These are phyloP conservation scores for Puffinus mauretanicus DNA, from an alignment of 2,113 vertebrate species.

Conservation along the genomic window DNA sequence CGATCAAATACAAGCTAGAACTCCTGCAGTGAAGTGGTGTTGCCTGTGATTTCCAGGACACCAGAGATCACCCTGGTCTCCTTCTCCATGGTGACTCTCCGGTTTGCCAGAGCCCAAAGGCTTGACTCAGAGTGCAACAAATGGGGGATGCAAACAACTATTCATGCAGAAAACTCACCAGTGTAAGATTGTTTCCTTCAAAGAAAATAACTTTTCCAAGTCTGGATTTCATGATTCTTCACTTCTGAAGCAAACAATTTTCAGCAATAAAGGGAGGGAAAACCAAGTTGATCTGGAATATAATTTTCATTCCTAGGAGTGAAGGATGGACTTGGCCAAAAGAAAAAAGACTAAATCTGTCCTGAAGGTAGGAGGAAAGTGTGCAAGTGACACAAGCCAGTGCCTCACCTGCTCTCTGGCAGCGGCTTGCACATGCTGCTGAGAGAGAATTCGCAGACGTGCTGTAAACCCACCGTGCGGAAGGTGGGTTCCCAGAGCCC, in stretches of 20 bases:
- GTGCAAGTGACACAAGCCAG: constrained; percentile 19
- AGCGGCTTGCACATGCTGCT: neutral
- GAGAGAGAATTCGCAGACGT: neutral
- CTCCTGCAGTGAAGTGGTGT: accelerated
- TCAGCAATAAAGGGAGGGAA: neutral
- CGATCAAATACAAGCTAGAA: neutral
- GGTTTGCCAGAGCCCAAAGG: neutral
- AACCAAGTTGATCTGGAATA: neutral
- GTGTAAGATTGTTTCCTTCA: neutral
- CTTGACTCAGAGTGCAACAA: neutral
- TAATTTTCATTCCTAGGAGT: neutral
- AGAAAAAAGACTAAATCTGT: neutral
- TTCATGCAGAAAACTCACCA: neutral
- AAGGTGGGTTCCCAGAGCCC: neutral
- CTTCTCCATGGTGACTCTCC: neutral
- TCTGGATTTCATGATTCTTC: neutral
- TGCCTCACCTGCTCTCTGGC: neutral
- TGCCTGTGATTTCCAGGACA: neutral
- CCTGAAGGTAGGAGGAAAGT: neutral
- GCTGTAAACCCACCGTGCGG: neutral
- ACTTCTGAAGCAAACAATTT: neutral
- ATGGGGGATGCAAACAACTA: neutral
- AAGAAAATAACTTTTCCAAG: neutral
- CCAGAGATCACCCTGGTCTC: neutral
- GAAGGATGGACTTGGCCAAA: neutral